Percentiles rank a stretch among this genome's conserved stretches.
Conservation (phyloP, 2,113 vertebrate species). For the Garra rufa region DNA sequence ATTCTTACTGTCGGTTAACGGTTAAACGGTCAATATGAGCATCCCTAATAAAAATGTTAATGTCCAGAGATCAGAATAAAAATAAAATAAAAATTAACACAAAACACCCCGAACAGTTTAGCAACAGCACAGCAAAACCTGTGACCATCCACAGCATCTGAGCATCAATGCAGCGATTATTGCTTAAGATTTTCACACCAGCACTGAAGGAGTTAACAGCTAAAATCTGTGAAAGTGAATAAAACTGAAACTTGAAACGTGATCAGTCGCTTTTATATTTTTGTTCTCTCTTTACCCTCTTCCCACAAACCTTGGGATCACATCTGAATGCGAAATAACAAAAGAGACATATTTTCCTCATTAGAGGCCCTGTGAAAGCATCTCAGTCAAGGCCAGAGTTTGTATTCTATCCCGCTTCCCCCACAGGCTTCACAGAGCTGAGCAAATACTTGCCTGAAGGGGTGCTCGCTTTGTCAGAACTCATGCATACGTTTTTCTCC, state of each 20-base stretch:
- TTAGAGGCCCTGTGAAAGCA: slow-evolving; percentile 46
- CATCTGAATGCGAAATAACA: slow-evolving; percentile 60
- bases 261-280: slow-evolving; percentile 39
- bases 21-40: too few relatives aligned
- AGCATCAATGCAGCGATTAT: background rate
- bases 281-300: slow-evolving; percentile 38
- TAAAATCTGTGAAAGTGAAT: background rate
- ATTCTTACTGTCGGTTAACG: too few relatives aligned
- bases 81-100: too few relatives aligned
- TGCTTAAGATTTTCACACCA: background rate
- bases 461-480: background rate
- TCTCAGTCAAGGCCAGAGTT: slow-evolving; percentile 37
- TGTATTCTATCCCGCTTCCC: background rate
- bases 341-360: slow-evolving; percentile 60
- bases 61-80: background rate
- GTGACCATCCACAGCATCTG: too few relatives aligned
- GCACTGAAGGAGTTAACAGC: slow-evolving; percentile 35
- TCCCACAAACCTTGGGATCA: slow-evolving; percentile 45
- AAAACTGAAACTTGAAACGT: slow-evolving; percentile 36
- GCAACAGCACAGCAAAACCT: too few relatives aligned
- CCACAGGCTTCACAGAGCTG: slow-evolving; percentile 13
- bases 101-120: too few relatives aligned
- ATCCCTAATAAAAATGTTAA: background rate
- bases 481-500: background rate
- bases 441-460: slow-evolving; percentile 8